Evolutionary conservation across 2,888 invertebrate species (phyloP), one percentile per base, ranked within the genome.

Genomic region (Dolomedes plantarius): DNA sequence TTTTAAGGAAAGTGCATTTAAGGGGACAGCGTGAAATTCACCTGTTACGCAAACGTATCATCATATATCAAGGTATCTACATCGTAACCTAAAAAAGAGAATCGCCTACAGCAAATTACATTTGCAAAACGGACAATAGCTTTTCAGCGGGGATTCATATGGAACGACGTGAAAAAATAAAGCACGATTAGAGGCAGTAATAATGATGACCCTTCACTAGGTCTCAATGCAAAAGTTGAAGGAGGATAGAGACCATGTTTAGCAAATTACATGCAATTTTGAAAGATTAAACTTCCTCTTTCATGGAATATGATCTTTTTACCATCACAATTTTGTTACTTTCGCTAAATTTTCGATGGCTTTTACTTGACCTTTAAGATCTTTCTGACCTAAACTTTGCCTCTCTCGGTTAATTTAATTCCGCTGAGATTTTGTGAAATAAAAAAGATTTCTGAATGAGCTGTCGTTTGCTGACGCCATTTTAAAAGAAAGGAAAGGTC

Each of bases 381-480:
- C 29, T 28, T 36, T 62, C 64, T 68, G 41, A 50, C 27, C 27
- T 80, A 19, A 74, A 62, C 81, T 81, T 81, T 81, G 69, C 41
- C 46, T 2, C 81, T 65, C 56, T 16, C 39, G 68, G 73, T 73
- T 80, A 73, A 80, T 73, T 73, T 80, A 67, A 80, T 73, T 80
- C 80, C 28, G 23, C 39, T 41, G 32, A 39, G 31, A 68, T 65
- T 71, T 50, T 67, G 32, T 27, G 28, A 32, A 73, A 80, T 73
- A 73, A 36, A 67, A 67, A 67, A 28, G 27, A 32, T 36, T 64
- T 79, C 46, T 65, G 16, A 80, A 73, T 39, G 46, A 64, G 76
- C 32, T 64, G 71, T 71, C 71, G 67, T 71, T 76, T 77, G 28
- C 13, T 75, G 82, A 82, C 65, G 82, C 65, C 82, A 82, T 65